phyloP scores from a whole-genome alignment of 2,113 vertebrate species.

The Engystomops pustulosus region DNA sequence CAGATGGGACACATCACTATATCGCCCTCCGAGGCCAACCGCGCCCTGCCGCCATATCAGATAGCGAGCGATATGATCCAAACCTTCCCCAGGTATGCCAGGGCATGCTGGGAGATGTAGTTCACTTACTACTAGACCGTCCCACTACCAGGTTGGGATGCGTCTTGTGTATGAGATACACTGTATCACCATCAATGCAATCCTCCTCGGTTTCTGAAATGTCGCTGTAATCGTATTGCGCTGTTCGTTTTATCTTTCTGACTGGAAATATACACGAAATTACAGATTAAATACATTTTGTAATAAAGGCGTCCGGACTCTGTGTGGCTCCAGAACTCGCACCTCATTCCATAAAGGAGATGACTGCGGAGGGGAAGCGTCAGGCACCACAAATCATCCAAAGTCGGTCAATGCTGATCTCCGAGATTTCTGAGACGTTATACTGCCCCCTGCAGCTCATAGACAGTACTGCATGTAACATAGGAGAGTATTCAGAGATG shows the following conservation, averaged over 20 bases:
- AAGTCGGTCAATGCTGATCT: too few species aligned
- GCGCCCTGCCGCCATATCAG: neutral
- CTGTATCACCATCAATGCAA: neutral
- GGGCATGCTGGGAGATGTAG: constrained; percentile 20
- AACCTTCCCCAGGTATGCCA: neutral
- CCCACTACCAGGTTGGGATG: too few species aligned
- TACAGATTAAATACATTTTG: constrained; percentile 24
- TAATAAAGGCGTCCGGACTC: neutral
- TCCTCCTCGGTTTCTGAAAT: neutral
- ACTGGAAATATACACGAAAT: neutral
- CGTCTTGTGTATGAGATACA: neutral
- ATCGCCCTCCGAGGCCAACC: too few species aligned
- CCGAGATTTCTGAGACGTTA: too few species aligned
- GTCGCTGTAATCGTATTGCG: constrained; percentile 16
- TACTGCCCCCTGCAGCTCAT: neutral
- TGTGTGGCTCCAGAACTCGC: too few species aligned
- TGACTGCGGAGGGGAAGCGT: too few species aligned
- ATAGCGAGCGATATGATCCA: neutral
- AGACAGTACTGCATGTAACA: too few species aligned
- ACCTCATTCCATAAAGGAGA: too few species aligned
- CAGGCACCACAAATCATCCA: too few species aligned
- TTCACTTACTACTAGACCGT: too few species aligned
- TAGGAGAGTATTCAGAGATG: too few species aligned
- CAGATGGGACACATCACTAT: constrained; percentile 16
- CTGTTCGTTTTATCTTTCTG: constrained; percentile 7